These are phyloP conservation scores for Cyprinodon variegatus DNA, from an alignment of 2,113 vertebrate genomes.

Conservation along the genomic window DNA sequence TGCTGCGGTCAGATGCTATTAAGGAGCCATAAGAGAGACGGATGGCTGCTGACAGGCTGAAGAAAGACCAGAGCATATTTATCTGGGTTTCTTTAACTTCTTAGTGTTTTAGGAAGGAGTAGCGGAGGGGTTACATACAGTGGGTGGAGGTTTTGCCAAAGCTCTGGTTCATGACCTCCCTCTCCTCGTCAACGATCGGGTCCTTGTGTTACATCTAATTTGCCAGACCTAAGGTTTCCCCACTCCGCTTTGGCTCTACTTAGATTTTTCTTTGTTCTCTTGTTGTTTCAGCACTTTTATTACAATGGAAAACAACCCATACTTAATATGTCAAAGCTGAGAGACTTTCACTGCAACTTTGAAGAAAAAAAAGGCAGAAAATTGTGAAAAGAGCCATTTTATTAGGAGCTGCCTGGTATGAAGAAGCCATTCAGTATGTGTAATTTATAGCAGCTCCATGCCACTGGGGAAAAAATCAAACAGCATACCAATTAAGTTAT, in stretches of 20 bases:
- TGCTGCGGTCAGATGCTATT: conserved; percentile 67
- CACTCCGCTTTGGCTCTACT: conserved; percentile 27
- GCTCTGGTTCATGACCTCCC: conserved; percentile 59
- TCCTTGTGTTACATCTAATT: conserved; percentile 63
- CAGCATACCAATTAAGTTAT: conserved; percentile 74
- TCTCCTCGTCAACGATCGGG: conserved; percentile 49
- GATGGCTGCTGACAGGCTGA: conserved; percentile 63
- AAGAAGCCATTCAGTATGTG: conserved; percentile 53
- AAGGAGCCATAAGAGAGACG: conserved; percentile 71
- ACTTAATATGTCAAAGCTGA: conserved; percentile 72
- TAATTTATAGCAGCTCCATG: conserved; percentile 65
- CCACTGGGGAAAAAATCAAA: conserved; percentile 50
- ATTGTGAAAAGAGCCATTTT: conserved; percentile 59
- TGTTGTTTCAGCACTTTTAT: conserved; percentile 61
- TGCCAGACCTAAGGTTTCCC: conserved; percentile 40
- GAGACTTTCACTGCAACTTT: conserved; percentile 49
- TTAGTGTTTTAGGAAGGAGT: conserved; percentile 51
- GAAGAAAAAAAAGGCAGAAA: conserved; percentile 18
- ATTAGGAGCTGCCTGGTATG: conserved; percentile 49
- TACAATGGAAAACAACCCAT: conserved; percentile 52
- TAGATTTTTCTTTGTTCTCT: conserved; percentile 31
- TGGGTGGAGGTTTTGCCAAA: conserved; percentile 41
- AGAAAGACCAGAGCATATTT: conserved; percentile 49
- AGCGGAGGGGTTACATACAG: conserved; percentile 23
- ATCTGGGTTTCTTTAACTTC: conserved; percentile 49